phyloP scores from a whole-genome alignment of 2,113 vertebrate genomes.

The Haplochromis vanheusdeni region DNA sequence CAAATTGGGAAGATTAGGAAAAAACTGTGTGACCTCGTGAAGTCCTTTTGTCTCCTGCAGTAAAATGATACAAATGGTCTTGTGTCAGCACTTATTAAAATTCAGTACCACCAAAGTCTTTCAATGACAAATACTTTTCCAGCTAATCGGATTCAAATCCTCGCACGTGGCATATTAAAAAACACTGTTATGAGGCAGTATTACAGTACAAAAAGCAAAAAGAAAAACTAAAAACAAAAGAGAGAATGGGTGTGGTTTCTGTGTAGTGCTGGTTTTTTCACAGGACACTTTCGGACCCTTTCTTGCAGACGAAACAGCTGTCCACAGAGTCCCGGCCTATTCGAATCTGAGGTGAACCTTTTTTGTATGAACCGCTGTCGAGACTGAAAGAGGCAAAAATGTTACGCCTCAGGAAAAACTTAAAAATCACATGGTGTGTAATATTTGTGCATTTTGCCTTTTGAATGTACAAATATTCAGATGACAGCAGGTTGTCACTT shows the following conservation, averaged over 20 bases:
- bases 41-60: background rate
- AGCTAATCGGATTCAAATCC: slow-evolving; percentile 9
- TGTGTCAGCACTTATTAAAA: background rate
- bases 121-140: background rate
- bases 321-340: slow-evolving; percentile 77
- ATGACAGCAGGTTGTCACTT: slow-evolving; percentile 38
- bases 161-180: background rate
- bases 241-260: background rate
- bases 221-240: background rate
- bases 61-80: background rate
- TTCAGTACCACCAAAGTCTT: slow-evolving; percentile 10
- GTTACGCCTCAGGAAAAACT: background rate
- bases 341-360: slow-evolving; percentile 82
- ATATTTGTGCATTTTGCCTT: background rate
- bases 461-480: background rate
- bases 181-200: background rate
- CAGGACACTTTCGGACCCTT: slow-evolving; percentile 81
- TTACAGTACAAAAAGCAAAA: background rate
- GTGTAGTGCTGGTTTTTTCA: slow-evolving; percentile 52
- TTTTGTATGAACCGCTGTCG: slow-evolving; percentile 71
- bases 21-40: background rate
- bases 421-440: background rate
- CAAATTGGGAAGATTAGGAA: background rate
- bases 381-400: slow-evolving; percentile 64
- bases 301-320: slow-evolving; percentile 74